phyloP scores from a whole-genome alignment of 2,888 invertebrate species.

The Petrolisthes cinctipes region DNA sequence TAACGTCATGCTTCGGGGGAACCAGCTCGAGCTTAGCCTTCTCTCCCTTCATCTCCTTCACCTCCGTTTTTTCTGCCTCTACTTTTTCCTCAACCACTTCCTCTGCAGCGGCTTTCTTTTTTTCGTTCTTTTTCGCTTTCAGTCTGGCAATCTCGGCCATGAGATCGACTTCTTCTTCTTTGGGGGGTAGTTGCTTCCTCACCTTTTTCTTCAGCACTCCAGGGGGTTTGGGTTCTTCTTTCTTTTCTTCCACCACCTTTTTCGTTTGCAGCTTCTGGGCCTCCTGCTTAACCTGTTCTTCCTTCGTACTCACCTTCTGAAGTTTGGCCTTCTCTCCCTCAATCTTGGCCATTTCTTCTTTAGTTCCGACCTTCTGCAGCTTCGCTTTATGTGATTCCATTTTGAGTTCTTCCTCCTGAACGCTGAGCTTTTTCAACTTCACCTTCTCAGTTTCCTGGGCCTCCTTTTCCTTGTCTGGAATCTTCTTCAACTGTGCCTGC shows the following conservation, averaged over 20 bases:
- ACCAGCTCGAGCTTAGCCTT: conserved; percentile 27
- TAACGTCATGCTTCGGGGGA: neutral
- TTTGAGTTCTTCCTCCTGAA: conserved; percentile 37
- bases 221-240: conserved; percentile 6
- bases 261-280: conserved; percentile 16
- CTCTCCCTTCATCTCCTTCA: conserved; percentile 29
- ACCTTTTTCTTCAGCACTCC: neutral
- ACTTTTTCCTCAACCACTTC: conserved; percentile 11
- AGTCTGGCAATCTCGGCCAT: conserved; percentile 14
- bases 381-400: conserved; percentile 34
- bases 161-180: conserved; percentile 19
- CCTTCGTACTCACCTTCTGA: conserved; percentile 24
- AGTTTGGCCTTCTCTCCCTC: conserved; percentile 26
- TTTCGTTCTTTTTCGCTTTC: conserved; percentile 10
- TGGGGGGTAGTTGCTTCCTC: neutral
- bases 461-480: conserved; percentile 19
- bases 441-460: conserved; percentile 37
- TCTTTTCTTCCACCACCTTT: conserved; percentile 27
- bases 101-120: conserved; percentile 13
- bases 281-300: conserved; percentile 15
- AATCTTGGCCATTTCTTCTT: conserved; percentile 26
- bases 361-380: conserved; percentile 27
- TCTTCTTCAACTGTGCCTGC: conserved; percentile 29
- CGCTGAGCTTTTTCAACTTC: conserved; percentile 30
- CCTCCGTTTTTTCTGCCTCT: conserved; percentile 25